A percentile compares a stretch with the other conserved stretches of the same genome.
Evolutionary conservation across 2,888 invertebrate genomes (phyloP).

Genomic region (Limenitis camilla): DNA sequence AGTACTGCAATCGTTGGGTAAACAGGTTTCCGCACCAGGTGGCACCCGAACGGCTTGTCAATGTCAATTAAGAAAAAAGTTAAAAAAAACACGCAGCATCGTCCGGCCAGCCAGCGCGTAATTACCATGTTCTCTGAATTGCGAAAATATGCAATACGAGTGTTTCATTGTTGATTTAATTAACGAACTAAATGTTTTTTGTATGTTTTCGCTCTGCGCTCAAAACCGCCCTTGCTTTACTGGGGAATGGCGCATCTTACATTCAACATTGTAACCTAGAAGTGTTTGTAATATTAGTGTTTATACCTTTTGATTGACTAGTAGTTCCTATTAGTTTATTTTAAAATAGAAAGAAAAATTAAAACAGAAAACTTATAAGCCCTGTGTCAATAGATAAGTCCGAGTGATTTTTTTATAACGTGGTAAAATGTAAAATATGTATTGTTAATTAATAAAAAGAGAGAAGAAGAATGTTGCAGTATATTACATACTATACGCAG

Average conservation of each 20-base stretch:
- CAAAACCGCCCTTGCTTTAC: not conserved
- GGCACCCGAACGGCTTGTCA: constrained; percentile 24
- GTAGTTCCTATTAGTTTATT: too few species aligned
- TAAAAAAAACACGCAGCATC: constrained; percentile 10
- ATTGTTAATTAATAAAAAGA: too few species aligned
- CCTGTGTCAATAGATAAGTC: too few species aligned
- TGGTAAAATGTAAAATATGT: too few species aligned
- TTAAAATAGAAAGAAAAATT: too few species aligned
- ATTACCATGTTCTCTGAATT: constrained; percentile 20
- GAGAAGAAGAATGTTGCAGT: too few species aligned
- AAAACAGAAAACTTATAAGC: too few species aligned
- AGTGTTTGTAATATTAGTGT: too few species aligned
- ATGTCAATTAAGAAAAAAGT: constrained; percentile 21
- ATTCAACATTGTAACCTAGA: too few species aligned
- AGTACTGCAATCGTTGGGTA: constrained; percentile 14
- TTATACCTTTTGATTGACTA: too few species aligned
- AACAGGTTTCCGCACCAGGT: constrained; percentile 28
- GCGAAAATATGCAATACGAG: not conserved
- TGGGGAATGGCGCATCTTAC: not conserved
- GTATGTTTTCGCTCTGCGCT: not conserved
- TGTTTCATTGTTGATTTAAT: not conserved
- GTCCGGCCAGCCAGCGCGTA: constrained; percentile 10
- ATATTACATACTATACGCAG: too few species aligned
- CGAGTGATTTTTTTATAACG: too few species aligned
- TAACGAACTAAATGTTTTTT: not conserved